Conservation (phyloP, 2,797 vertebrate genomes). For the Enoplosus armatus region DNA sequence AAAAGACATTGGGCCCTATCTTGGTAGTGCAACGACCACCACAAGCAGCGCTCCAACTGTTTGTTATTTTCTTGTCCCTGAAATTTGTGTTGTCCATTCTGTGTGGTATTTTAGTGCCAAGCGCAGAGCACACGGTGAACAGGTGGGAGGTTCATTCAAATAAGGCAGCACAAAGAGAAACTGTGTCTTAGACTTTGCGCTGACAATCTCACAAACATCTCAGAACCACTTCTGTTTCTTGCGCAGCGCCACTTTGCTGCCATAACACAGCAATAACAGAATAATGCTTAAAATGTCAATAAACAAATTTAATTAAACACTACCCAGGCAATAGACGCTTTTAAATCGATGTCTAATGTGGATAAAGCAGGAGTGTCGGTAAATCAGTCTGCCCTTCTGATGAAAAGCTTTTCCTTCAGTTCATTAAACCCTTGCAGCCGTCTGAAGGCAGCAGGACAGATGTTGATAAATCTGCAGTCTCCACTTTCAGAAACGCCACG, state of each 20-base stretch:
- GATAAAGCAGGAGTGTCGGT: background rate
- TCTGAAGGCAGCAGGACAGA: constrained; percentile 7
- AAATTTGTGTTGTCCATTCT: background rate
- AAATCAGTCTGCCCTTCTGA: background rate
- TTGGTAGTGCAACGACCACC: too few relatives aligned
- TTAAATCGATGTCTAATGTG: background rate
- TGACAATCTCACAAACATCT: background rate
- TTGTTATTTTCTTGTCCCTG: too few relatives aligned
- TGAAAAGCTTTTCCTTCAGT: background rate
- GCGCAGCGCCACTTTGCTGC: background rate
- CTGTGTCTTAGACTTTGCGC: background rate
- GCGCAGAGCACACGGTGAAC: background rate
- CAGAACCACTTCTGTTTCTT: background rate
- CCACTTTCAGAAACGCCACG: background rate
- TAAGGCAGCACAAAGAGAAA: background rate
- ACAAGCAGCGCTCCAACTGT: too few relatives aligned
- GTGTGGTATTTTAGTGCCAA: background rate
- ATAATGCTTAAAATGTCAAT: background rate
- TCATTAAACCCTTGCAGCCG: constrained; percentile 1
- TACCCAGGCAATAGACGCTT: background rate
- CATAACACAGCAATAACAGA: background rate
- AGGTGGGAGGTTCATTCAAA: too few relatives aligned
- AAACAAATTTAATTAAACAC: background rate
- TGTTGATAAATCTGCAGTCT: constrained; percentile 14
- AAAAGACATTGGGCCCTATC: background rate